Base-by-base conservation (phyloP, 2,888 invertebrate species). In the Eupsilia transversa region DNA sequence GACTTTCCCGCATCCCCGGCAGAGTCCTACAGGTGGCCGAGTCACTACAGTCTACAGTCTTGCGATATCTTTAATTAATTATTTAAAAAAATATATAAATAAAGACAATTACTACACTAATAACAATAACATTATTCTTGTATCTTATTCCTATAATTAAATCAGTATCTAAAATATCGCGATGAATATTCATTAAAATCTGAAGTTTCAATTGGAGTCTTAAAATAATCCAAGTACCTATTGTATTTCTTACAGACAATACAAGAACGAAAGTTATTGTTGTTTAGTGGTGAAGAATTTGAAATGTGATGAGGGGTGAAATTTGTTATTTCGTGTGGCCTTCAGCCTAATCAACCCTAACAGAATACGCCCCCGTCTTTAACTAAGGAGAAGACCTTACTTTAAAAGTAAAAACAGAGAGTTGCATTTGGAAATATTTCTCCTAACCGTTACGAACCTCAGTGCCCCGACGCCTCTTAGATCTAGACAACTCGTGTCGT, bases 111-210 rank as follows among this genome's bases (percentile, higher is more conserved):
- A n/a, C n/a, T n/a, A n/a, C n/a, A n/a, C 27, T 14, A 52, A 17
- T 17, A 61, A 52, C 52, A 35, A 66, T 56, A 56, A 63, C 30
- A 41, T 41, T 64, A 17, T 77, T 68, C 33, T 69, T 68, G 17
- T 23, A 41, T 12, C 23, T 64, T n/a, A n/a, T n/a, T 33, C 14
- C 6, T 14, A 38, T 70, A 41, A 71, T 78, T 63, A 41, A 71
- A 59, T 66, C 63, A 46, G 70, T 33, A 52, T 57, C 65, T 57
- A 0, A 56, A 69, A 56, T 77, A 83, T 78, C 49, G 61, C 3
- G 10, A 67, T 83, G 80, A 80, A 83, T 83, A 80, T 80, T 83
- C 54, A 80, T 83, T 59, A 35, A 33, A 63, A 78, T 59, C 20
- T 46, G 14, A 41, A 63, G 56, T 69, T 81, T 60, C 60, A 65